Base-by-base conservation (phyloP, 1,140 invertebrate species). In the Macrosteles quadrilineatus region DNA sequence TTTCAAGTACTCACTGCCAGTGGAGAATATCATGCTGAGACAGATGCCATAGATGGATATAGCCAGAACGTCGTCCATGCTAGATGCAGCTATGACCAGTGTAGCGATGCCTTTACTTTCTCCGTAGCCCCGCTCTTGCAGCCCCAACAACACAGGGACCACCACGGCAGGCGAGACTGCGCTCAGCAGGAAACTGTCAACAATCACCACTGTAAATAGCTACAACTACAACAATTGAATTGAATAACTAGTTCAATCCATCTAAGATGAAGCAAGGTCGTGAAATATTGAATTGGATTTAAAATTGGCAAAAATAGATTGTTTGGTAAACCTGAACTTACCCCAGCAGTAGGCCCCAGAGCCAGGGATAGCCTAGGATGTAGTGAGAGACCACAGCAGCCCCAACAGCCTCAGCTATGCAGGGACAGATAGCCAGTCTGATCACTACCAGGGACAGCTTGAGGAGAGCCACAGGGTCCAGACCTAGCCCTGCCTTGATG, bases 161-260 rank as follows among this genome's bases (percentile, higher is more conserved):
- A 92, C 88, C 23, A 94, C 90, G 64, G 91, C 91, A 1, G 91
- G 90, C 0, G 91, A 92, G 0, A 93, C 90, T 9, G 91, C 89
- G 29, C 88, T 86, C 64, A 92, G 76, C 19, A 91, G 73, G 74
- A 79, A 89, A 27, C 77, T 78, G 36, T 1, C 59, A 30, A 68
- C 17, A 59, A 14, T n/a, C n/a, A n/a, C n/a, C n/a, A 30, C n/a
- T 55, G 30, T 66, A 40, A 17, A 50, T 36, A 23, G n/a, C 27
- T 59, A 59, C 19, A 59, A 59, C 21, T 14, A 59, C 9, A n/a
- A n/a, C n/a, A n/a, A n/a, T n/a, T n/a, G n/a, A n/a, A n/a, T n/a
- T n/a, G n/a, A n/a, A n/a, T n/a, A n/a, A n/a, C n/a, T n/a, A n/a
- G n/a, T n/a, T n/a, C n/a, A n/a, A n/a, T n/a, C n/a, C n/a, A n/a